A percentile compares a stretch with the other conserved stretches of the same genome.
These are phyloP conservation scores for Cladopsammia gracilis DNA, from an alignment of 64 coral and sea anemone species.

Conservation along the genomic window DNA sequence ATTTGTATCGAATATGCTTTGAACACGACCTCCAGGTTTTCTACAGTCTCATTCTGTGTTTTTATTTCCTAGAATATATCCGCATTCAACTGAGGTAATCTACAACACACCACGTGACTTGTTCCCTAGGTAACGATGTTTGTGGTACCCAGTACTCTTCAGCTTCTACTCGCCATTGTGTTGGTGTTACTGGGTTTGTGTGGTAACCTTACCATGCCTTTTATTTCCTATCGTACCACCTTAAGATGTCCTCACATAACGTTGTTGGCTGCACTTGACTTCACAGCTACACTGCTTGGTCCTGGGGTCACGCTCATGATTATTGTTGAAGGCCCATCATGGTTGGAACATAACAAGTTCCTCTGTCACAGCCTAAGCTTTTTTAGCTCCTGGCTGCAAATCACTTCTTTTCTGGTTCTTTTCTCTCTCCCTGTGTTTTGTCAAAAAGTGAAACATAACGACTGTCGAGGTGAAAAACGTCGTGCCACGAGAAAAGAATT, in stretches of 20 bases:
- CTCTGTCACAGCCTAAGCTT: constrained; percentile 14
- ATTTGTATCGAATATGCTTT: too few species aligned
- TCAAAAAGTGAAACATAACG: not conserved
- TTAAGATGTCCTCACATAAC: constrained; percentile 13
- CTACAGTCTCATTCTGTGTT: not conserved
- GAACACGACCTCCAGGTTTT: too few species aligned
- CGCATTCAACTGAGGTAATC: not conserved
- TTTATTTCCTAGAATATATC: not conserved
- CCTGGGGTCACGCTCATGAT: not conserved
- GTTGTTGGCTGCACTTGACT: constrained; percentile 15
- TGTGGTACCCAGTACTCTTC: not conserved
- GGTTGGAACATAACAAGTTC: constrained; percentile 7
- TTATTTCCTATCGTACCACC: constrained; percentile 4
- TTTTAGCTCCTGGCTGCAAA: not conserved
- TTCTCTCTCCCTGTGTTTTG: constrained; percentile 18
- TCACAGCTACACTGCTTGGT: constrained; percentile 18
- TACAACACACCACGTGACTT: not conserved
- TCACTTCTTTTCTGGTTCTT: constrained; percentile 8
- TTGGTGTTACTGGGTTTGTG: not conserved
- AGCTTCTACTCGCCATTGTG: not conserved
- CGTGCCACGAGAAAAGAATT: not conserved
- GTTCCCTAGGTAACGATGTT: not conserved
- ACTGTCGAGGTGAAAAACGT: not conserved
- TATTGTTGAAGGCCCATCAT: not conserved
- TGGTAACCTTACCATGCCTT: not conserved